Conservation (phyloP, 2,888 invertebrate genomes). For the Pilophorus perplexus region DNA sequence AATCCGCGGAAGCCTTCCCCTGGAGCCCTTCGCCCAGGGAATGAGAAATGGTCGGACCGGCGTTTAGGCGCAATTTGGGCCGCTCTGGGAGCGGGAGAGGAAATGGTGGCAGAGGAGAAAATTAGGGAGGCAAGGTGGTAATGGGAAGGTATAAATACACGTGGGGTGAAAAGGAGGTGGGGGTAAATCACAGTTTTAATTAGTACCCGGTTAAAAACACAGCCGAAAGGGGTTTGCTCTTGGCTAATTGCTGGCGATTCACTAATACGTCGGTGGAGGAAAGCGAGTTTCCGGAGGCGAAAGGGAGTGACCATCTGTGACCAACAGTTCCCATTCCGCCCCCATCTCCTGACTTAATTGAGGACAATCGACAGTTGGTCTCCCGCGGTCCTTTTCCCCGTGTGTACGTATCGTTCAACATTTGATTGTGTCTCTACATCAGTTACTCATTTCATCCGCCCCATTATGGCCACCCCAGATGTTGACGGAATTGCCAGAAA, state of each 20-base stretch:
- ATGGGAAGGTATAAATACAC: conserved; percentile 27
- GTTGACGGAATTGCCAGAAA: no score
- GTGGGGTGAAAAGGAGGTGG: neutral
- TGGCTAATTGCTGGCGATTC: conserved; percentile 34
- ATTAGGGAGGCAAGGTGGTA: conserved; percentile 26
- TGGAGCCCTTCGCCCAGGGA: neutral
- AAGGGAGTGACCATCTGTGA: conserved; percentile 31
- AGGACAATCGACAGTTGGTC: conserved; percentile 40
- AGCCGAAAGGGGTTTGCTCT: conserved; percentile 3
- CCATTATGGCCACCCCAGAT: conserved; percentile 9
- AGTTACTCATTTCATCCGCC: conserved; percentile 11
- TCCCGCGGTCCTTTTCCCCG: conserved; percentile 4
- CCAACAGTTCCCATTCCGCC: neutral
- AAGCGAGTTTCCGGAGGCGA: conserved; percentile 11
- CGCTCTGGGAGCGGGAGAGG: neutral
- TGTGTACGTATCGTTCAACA: neutral
- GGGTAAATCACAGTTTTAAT: conserved; percentile 35
- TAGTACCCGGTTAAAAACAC: conserved; percentile 26
- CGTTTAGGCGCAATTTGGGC: conserved; percentile 22
- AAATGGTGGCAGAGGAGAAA: conserved; percentile 7
- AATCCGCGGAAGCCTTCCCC: conserved; percentile 25
- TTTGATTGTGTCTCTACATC: conserved; percentile 20
- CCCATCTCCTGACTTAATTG: conserved; percentile 35
- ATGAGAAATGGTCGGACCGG: conserved; percentile 22
- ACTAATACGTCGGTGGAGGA: conserved; percentile 34